Base-by-base conservation (phyloP, 2,888 invertebrate genomes). In the Archips xylosteana region DNA sequence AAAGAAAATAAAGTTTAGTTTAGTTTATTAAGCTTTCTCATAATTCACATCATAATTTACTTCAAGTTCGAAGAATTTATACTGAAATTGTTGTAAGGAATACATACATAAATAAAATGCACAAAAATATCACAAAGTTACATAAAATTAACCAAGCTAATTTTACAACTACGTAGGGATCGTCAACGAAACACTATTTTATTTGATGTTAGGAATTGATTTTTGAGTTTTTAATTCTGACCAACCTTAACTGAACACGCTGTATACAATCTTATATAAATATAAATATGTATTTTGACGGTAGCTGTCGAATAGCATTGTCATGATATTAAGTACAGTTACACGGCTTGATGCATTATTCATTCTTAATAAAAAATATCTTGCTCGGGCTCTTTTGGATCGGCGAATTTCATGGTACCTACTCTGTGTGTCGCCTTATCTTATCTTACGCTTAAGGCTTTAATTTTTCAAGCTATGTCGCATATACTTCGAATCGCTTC, bases 301-400 rank as follows among this genome's bases (percentile, higher is more conserved):
- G 61, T 66, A 61, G 72, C 63, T 57, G 62, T 47, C 73, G 59
- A 73, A 64, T 42, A 54, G 65, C 45, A 74, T 74, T 74, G 74
- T 74, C 70, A 70, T 62, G 60, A 66, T 57, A 32, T 57, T 74
- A 45, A 65, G 60, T 70, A 74, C 74, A 74, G 70, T 70, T 70
- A 74, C 34, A 59, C 45, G 47, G 51, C 39, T 65, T 39, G 57
- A 65, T 74, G 23, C 51, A 65, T 74, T 70, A 74, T 74, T 74
- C 74, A 74, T 74, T 9, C 45, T 47, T 54, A 61, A 60, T 51
- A 74, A 68, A 63, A 74, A 65, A 70, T 23, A 23, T 32, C 69
- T 65, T 34, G 70, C 59, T 51, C 60, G 60, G 65, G 36, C 36
- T 60, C 59, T 60, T 57, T 59, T 15, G 39, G 51, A 60, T 51